A percentile compares a stretch with the other conserved stretches of the same genome.
These are phyloP conservation scores for Oncorhynchus keta DNA, from an alignment of 2,113 vertebrate species.

Conservation along the genomic window DNA sequence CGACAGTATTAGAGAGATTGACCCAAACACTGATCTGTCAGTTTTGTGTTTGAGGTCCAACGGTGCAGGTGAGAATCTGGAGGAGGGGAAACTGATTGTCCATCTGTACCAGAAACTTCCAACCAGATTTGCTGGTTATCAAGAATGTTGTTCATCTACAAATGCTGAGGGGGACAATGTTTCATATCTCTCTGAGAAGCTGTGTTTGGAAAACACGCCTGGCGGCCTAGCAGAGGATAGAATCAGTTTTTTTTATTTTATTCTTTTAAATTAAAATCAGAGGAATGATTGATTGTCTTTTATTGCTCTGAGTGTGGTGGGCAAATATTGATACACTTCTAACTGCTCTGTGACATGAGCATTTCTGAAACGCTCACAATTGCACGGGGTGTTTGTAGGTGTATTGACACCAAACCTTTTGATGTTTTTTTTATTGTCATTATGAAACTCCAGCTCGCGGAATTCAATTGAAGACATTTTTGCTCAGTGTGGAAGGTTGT, in stretches of 20 bases:
- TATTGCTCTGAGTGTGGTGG: neutral
- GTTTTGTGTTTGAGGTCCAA: no score
- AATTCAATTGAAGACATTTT: neutral
- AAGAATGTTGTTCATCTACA: neutral
- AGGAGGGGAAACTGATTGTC: no score
- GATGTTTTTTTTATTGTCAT: neutral
- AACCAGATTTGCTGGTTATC: no score
- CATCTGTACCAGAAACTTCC: no score
- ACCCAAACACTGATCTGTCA: no score
- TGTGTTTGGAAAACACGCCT: neutral
- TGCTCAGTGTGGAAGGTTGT: neutral
- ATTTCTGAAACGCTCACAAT: neutral
- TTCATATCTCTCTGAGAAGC: neutral
- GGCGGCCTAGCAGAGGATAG: no score
- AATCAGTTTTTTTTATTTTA: neutral
- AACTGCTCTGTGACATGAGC: neutral
- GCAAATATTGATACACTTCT: constrained; percentile 1
- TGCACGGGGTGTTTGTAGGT: neutral
- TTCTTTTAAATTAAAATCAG: neutral
- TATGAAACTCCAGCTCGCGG: neutral
- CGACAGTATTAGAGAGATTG: no score
- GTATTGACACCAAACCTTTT: neutral
- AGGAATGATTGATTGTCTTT: neutral
- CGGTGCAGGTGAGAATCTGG: no score
- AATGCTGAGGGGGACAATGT: neutral